Percentiles rank a stretch among this genome's conserved stretches.
Evolutionary conservation across 1,140 invertebrate species (phyloP).

Genomic region (Cydia strobilella): DNA sequence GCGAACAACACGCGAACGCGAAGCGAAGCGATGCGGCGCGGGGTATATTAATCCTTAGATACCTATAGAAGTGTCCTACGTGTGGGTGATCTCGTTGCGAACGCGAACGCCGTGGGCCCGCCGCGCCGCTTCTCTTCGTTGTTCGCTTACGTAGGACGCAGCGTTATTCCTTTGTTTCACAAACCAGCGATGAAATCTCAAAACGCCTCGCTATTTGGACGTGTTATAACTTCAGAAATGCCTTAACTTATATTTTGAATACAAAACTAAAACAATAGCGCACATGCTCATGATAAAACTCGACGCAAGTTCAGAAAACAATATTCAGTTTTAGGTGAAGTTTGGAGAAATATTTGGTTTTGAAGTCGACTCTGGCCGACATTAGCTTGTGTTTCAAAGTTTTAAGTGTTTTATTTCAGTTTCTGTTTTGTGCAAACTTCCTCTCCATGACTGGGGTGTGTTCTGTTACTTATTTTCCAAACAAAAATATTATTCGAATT

Average conservation of each 20-base stretch:
- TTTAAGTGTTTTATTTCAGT: constrained; percentile 9
- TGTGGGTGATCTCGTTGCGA: no score
- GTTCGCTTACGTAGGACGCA: no score
- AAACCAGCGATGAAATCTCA: background rate
- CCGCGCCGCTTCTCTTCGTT: no score
- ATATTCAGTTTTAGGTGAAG: constrained; percentile 16
- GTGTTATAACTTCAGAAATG: background rate
- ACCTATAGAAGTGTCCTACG: no score
- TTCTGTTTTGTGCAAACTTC: background rate
- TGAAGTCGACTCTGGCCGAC: background rate
- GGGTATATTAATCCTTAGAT: no score
- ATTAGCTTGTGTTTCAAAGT: constrained; percentile 7
- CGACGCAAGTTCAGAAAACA: constrained; percentile 2
- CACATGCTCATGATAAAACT: constrained; percentile 21
- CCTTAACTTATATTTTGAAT: constrained; percentile 31
- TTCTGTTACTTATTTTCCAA: background rate
- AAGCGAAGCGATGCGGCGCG: no score
- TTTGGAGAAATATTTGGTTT: constrained; percentile 17
- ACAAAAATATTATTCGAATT: background rate
- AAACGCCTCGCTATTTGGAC: background rate
- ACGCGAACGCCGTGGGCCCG: no score
- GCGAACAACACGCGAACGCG: no score
- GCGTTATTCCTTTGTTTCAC: background rate
- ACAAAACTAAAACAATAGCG: constrained; percentile 25
- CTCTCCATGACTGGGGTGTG: background rate